These are phyloP conservation scores for Microctenopoma steveboyesi DNA, from an alignment of 2,797 vertebrate genomes.

Conservation along the genomic window DNA sequence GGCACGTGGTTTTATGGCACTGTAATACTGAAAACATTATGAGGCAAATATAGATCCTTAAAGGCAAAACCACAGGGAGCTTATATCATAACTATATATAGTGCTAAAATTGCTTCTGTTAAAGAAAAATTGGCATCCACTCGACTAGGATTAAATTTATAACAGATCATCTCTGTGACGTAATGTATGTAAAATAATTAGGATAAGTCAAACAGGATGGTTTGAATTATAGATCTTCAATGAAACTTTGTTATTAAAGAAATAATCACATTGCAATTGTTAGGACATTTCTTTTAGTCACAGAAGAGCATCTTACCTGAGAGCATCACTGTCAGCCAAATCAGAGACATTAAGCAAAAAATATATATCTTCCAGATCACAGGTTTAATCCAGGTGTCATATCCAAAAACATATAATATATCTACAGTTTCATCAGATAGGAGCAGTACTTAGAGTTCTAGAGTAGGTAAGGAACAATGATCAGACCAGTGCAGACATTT, in stretches of 20 bases:
- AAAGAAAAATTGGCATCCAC: not conserved
- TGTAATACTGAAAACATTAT: not conserved
- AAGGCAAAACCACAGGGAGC: not conserved
- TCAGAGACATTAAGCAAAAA: constrained; percentile 63
- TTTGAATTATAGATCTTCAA: not conserved
- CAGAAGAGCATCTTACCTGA: constrained; percentile 75
- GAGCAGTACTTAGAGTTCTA: not conserved
- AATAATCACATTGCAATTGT: not conserved
- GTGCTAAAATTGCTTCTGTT: not conserved
- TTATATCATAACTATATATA: too few relatives aligned
- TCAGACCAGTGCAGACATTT: constrained; percentile 54
- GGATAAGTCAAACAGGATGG: not conserved
- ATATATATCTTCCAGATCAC: constrained; percentile 9
- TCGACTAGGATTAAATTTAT: not conserved
- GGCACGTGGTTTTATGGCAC: not conserved
- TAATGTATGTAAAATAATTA: not conserved
- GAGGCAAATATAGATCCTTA: not conserved
- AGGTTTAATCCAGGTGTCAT: constrained; percentile 22
- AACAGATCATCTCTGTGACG: not conserved
- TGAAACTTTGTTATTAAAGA: not conserved
- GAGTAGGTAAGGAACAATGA: constrained; percentile 39
- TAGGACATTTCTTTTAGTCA: not conserved
- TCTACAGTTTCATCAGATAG: constrained; percentile 38
- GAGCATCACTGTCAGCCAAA: constrained; percentile 69
- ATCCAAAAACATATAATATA: constrained; percentile 27